A percentile compares a stretch with the other conserved stretches of the same genome.
Evolutionary conservation across 2,797 vertebrate genomes (phyloP).

Genomic region (Avahi laniger): DNA sequence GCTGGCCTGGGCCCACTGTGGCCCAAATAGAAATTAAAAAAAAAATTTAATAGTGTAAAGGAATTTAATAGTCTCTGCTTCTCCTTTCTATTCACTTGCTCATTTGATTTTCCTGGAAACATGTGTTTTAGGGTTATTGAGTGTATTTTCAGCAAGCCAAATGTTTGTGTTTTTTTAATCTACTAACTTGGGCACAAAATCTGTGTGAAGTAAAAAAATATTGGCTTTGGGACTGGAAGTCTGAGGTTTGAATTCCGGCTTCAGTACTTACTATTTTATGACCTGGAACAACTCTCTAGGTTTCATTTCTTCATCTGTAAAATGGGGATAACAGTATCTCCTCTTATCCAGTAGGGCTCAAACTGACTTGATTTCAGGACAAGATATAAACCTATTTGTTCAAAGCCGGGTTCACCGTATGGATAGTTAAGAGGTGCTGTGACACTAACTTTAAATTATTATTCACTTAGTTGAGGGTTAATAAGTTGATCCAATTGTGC

Average conservation of each 20-base stretch:
- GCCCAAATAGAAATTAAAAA: not conserved
- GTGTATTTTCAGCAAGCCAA: slow-evolving; percentile 26
- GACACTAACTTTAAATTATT: not conserved
- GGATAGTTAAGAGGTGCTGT: not conserved
- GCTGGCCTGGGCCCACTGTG: not conserved
- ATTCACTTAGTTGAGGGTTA: not conserved
- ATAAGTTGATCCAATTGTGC: not conserved
- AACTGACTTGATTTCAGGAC: not conserved
- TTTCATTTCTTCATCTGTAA: not conserved
- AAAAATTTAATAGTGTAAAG: not conserved
- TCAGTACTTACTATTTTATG: not conserved
- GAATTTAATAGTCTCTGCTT: not conserved
- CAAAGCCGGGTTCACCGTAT: not conserved
- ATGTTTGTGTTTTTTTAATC: slow-evolving; percentile 13
- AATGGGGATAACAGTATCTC: not conserved
- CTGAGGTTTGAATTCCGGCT: slow-evolving; percentile 21
- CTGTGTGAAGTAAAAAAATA: not conserved
- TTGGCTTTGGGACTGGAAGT: not conserved
- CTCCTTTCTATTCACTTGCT: not conserved
- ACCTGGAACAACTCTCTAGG: not conserved
- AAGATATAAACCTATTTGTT: not conserved
- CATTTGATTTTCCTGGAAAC: slow-evolving; percentile 47
- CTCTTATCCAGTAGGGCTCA: not conserved
- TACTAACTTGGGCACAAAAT: not conserved
- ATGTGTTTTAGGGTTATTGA: not conserved